These are phyloP conservation scores for Napeogenes sylphis DNA, from an alignment of 2,888 invertebrate species.

Conservation along the genomic window DNA sequence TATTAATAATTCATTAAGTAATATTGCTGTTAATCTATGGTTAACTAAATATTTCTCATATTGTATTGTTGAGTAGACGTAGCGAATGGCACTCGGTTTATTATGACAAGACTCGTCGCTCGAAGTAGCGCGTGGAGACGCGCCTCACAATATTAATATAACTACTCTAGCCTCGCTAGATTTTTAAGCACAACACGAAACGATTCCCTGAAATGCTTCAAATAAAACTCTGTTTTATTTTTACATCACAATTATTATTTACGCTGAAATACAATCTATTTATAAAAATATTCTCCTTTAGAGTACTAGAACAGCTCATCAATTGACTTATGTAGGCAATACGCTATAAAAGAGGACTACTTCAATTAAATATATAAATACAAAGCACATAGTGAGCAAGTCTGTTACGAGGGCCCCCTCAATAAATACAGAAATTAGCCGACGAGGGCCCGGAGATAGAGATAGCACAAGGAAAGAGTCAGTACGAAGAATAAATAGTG, in stretches of 20 bases:
- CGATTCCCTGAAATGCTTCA: constrained; percentile 71
- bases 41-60: constrained; percentile 57
- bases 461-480: constrained; percentile 27
- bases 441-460: constrained; percentile 36
- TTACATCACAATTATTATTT: constrained; percentile 71
- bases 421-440: constrained; percentile 50
- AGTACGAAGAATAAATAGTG: constrained; percentile 43
- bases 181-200: constrained; percentile 65
- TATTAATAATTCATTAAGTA: constrained; percentile 68
- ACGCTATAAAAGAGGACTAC: constrained; percentile 43
- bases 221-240: constrained; percentile 78
- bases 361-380: constrained; percentile 49
- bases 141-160: constrained; percentile 12
- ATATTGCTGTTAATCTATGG: constrained; percentile 74
- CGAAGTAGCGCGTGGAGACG: neutral
- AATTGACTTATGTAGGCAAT: constrained; percentile 66
- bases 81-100: constrained; percentile 71
- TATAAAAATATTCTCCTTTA: constrained; percentile 67
- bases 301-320: constrained; percentile 57
- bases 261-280: constrained; percentile 61
- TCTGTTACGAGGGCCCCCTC: constrained; percentile 50
- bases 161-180: constrained; percentile 70
- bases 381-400: constrained; percentile 71
- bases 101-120: constrained; percentile 68
- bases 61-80: constrained; percentile 59